Evolutionary conservation across 1,140 invertebrate genomes (phyloP).

Genomic region (Nebria ingens): DNA sequence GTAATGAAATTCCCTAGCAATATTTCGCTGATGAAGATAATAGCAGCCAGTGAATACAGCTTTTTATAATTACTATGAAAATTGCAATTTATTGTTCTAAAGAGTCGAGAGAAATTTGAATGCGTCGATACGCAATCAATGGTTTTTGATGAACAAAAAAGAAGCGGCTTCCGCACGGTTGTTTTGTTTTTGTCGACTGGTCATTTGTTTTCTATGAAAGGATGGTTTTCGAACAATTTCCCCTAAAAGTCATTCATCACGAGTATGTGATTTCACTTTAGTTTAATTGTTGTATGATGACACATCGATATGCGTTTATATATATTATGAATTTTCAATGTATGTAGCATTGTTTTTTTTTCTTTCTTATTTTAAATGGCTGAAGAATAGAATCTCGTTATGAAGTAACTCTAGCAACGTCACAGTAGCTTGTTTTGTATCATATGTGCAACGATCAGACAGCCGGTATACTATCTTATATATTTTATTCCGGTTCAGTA

Average conservation of each 20-base stretch:
- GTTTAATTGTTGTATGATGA: background rate
- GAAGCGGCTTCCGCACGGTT: background rate
- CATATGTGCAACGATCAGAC: conserved; percentile 22
- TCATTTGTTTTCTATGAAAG: background rate
- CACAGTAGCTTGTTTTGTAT: conserved; percentile 16
- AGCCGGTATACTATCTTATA: conserved; percentile 28
- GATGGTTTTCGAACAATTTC: background rate
- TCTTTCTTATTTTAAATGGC: background rate
- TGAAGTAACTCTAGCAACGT: background rate
- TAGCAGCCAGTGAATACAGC: background rate
- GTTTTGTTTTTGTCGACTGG: background rate
- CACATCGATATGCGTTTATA: background rate
- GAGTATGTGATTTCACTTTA: background rate
- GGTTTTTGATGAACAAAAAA: background rate
- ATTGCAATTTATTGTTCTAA: background rate
- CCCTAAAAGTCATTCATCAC: background rate
- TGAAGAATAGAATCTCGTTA: background rate
- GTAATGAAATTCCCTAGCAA: conserved; percentile 6
- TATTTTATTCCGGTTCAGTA: conserved; percentile 29
- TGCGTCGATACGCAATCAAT: background rate
- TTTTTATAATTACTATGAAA: background rate
- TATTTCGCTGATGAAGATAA: background rate
- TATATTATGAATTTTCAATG: too few relatives aligned
- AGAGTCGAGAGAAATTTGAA: background rate
- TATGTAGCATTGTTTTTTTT: background rate